Base-by-base conservation (phyloP, 1,140 invertebrate genomes). In the Coptotermes formosanus region DNA sequence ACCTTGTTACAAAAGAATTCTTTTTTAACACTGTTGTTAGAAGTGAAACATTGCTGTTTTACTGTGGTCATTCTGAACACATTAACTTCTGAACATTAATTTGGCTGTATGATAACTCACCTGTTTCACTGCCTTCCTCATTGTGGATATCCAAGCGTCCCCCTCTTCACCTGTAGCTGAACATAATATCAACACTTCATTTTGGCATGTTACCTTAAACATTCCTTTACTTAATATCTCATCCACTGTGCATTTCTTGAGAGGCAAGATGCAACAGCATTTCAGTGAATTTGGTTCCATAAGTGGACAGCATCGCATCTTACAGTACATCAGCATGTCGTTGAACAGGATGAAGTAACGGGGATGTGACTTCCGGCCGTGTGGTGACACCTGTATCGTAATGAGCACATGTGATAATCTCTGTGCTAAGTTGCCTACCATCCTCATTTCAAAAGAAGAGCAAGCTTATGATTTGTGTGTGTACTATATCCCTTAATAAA, bases 291-390 rank as follows among this genome's bases (percentile, higher is more conserved):
- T 86, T n/a, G 88, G 87, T 32, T 87, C 85, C 4, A 81, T 93
- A 92, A 87, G 91, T 92, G 48, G 91, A 90, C 23, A 92, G 91
- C 43, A 90, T 89, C 88, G 85, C 86, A 88, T 82, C 90, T 93
- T 94, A 87, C 93, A 94, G 88, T 94, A 94, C 87, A 95, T 90
- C 43, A 95, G 92, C 89, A 92, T 94, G 89, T 93, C 94, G 86
- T 89, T 92, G 89, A 92, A 92, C 87, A 91, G 91, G 88, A 92
- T 91, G 87, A 93, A 92, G 85, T 90, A 93, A 8, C 92, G 89
- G 87, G 91, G 91, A 45, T 91, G 89, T 85, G 90, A 89, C 32
- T 83, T 83, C n/a, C 43, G 38, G 32, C 86, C 86, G 21, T 86
- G 82, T 23, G 82, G 86, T 59, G 86, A 86, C 45, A 86, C 86